These are phyloP conservation scores for Anticlea derivata DNA, from an alignment of 2,888 invertebrate species.

Conservation along the genomic window DNA sequence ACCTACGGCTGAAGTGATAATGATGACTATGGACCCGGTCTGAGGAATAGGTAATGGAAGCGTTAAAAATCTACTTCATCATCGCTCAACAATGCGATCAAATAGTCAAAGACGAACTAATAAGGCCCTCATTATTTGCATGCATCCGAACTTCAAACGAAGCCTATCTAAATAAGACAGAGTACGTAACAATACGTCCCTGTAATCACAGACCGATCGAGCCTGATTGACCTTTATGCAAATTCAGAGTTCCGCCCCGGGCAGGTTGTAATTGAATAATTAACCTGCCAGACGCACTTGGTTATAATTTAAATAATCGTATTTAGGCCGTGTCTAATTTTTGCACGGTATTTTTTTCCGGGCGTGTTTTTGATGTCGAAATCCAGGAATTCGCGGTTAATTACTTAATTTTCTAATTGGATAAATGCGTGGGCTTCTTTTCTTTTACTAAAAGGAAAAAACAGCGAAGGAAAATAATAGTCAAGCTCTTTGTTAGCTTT, in stretches of 20 bases:
- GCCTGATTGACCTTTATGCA: slow-evolving; percentile 76
- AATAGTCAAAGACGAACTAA: slow-evolving; percentile 42
- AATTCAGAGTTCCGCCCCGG: slow-evolving; percentile 57
- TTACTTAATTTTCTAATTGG: background rate
- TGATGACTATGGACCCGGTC: no score
- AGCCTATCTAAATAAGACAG: slow-evolving; percentile 55
- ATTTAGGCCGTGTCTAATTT: slow-evolving; percentile 24
- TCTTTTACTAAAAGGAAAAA: no score
- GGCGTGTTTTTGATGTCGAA: slow-evolving; percentile 11
- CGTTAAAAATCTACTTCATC: no score
- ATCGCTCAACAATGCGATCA: background rate
- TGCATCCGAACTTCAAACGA: slow-evolving; percentile 48
- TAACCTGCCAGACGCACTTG: slow-evolving; percentile 62
- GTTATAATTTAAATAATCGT: slow-evolving; percentile 42
- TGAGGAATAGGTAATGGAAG: no score
- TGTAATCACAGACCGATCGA: slow-evolving; percentile 60
- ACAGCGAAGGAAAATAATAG: no score
- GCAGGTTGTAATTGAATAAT: slow-evolving; percentile 69
- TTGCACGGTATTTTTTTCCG: slow-evolving; percentile 18
- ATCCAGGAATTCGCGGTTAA: slow-evolving; percentile 2
- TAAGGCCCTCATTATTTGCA: slow-evolving; percentile 40
- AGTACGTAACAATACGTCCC: slow-evolving; percentile 36
- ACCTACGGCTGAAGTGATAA: no score
- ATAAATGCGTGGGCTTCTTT: no score
- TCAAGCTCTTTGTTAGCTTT: no score